Conservation (phyloP, 1,140 invertebrate genomes). For the Tetraneura akinire region DNA sequence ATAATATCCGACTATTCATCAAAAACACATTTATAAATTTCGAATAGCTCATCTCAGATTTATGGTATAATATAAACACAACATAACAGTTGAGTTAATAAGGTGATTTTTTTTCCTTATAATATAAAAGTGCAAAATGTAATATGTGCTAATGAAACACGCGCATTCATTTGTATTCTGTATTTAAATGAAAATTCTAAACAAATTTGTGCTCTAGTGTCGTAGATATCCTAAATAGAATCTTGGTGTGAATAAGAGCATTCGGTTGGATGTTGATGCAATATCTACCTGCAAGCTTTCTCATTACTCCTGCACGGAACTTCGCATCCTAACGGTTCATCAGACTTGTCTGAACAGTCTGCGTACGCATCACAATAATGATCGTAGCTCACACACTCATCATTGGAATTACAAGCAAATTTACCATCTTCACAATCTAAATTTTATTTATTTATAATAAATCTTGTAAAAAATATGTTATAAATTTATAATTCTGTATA, state of each 20-base stretch:
- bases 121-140: no score
- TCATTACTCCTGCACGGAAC: conserved; percentile 63
- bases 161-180: no score
- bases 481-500: no score
- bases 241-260: neutral
- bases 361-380: conserved; percentile 67
- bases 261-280: neutral
- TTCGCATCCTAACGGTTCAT: conserved; percentile 68
- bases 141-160: no score
- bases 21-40: no score
- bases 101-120: no score
- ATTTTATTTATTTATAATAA: neutral
- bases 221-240: neutral
- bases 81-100: no score
- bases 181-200: neutral
- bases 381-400: conserved; percentile 64
- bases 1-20: no score
- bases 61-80: no score
- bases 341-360: conserved; percentile 70
- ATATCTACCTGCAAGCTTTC: conserved; percentile 62
- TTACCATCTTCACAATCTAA: conserved; percentile 48
- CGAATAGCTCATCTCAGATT: no score
- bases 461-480: neutral
- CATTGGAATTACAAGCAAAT: conserved; percentile 42
- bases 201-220: conserved; percentile 17